phyloP scores from a whole-genome alignment of 2,888 invertebrate species.

The Acronicta alni region DNA sequence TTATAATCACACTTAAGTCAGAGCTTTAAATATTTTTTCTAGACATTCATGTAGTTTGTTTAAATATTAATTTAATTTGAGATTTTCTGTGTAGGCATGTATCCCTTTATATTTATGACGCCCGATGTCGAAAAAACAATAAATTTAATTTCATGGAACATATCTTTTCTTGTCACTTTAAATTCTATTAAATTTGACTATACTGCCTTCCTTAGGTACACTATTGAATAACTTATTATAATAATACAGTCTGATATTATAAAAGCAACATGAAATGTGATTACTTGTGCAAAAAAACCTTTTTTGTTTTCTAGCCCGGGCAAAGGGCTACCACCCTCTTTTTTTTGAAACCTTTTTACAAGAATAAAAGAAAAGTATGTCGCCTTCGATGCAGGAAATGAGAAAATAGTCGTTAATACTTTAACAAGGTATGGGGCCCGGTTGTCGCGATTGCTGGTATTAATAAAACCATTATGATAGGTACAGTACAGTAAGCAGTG shows the following conservation, averaged over 20 bases:
- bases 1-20: not conserved
- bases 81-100: no score
- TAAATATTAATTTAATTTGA: not conserved
- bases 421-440: slow-evolving; percentile 2
- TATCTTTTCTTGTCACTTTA: not conserved
- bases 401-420: slow-evolving; percentile 10
- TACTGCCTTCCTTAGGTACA: not conserved
- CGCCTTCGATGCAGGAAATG: slow-evolving; percentile 2
- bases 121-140: not conserved
- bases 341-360: no score
- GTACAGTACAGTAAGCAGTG: no score
- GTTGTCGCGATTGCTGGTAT: slow-evolving; percentile 3
- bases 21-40: not conserved
- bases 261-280: no score
- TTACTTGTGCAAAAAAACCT: no score
- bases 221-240: slow-evolving; percentile 1
- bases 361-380: no score
- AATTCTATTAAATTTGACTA: not conserved
- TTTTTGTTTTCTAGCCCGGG: no score
- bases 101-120: slow-evolving; percentile 3
- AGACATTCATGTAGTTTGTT: not conserved
- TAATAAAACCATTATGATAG: slow-evolving; percentile 7
- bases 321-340: no score
- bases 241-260: no score
- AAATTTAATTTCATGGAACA: slow-evolving; percentile 2